Base-by-base conservation (phyloP, 1,140 invertebrate genomes). In the Pristionchus pacificus region DNA sequence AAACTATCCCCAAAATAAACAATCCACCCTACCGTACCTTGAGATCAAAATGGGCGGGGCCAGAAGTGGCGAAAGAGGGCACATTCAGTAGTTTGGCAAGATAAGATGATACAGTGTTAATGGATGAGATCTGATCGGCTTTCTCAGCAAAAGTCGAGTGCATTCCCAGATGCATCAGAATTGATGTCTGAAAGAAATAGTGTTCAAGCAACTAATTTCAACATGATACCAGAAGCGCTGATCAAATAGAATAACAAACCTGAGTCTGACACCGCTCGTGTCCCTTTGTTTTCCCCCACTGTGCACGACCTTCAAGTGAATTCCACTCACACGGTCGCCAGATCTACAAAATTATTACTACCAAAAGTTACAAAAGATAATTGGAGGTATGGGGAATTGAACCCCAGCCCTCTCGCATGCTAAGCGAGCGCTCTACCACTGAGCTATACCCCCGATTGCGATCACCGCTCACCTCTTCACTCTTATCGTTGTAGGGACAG, bases 1-100 rank as follows among this genome's bases (percentile, higher is more conserved):
- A n/a, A n/a, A n/a, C 38, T 10, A 49, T 49, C 38, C 6, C 38
- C 38, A 49, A 6, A 49, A 49, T 49, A 6, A 10, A 10, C 38
- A 49, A 10, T 19, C 38, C 6, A 10, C 19, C 38, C 19, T 19
- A 49, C 6, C 38, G 6, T 49, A 49, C 38, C n/a, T 65, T 73
- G 27, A 68, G 71, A 59, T 73, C 71, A 31, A 73, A 73, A 32
- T 68, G 65, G 33, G 71, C 71, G 32, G 33, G 62, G 19, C 33
- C 57, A 14, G 71, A 55, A 2, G 32, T 13, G 1, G 71, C 60
- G 60, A 73, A 73, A 1, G 66, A 30, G 1, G 71, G 71, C 1
- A 72, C 69, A 28, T 38, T 55, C 10, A 73, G 66, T 2, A 68
- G 60, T 10, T 73, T 66, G 24, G 33, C 6, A 14, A n/a, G 28